A percentile compares a stretch with the other conserved stretches of the same genome.
These are phyloP conservation scores for Amblyopsis hoosieri DNA, from an alignment of 2,797 vertebrate species.

Conservation along the genomic window DNA sequence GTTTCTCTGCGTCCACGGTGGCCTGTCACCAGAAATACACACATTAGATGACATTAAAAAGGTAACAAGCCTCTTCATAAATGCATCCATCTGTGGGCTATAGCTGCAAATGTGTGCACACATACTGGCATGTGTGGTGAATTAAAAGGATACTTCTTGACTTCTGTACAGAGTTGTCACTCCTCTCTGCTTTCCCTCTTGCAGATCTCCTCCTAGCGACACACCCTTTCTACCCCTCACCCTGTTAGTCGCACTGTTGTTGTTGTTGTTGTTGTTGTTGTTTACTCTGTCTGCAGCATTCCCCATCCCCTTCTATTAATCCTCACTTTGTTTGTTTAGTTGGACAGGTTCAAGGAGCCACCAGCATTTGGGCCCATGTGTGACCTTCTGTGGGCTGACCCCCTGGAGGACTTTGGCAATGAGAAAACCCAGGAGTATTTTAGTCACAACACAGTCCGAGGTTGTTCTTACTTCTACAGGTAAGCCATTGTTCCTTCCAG, in stretches of 20 bases:
- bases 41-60: conserved; percentile 86
- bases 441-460: conserved; percentile 84
- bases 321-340: conserved; percentile 45
- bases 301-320: not conserved
- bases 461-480: conserved; percentile 88
- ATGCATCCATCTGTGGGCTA: not conserved
- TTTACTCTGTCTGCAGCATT: not conserved
- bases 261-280: too few relatives aligned
- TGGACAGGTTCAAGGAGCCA: conserved; percentile 86
- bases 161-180: too few relatives aligned
- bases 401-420: conserved; percentile 84
- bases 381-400: conserved; percentile 84
- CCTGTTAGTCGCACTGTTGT: too few relatives aligned
- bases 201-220: too few relatives aligned
- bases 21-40: conserved; percentile 85
- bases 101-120: too few relatives aligned
- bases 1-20: conserved; percentile 85
- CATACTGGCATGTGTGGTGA: too few relatives aligned
- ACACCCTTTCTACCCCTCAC: too few relatives aligned
- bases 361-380: conserved; percentile 86
- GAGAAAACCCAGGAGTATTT: conserved; percentile 86
- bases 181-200: too few relatives aligned
- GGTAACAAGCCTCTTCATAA: conserved; percentile 51
- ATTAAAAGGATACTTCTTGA: too few relatives aligned
- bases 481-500: conserved; percentile 43